Conservation (phyloP, 2,113 vertebrate species). For the Tachysurus fulvidraco region DNA sequence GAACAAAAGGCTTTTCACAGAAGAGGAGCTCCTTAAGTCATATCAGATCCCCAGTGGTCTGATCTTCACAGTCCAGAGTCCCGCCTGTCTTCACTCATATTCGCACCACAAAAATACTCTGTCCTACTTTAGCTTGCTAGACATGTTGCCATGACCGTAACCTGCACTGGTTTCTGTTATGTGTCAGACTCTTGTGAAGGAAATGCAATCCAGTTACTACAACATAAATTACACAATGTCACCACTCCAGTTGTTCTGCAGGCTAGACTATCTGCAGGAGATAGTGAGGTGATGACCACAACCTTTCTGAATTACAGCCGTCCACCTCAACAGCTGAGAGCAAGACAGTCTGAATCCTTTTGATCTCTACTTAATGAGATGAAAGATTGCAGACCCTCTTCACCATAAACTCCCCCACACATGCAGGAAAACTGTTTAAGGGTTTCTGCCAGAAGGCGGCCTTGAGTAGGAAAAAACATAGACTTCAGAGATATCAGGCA, state of each 20-base stretch:
- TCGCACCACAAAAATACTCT: slow-evolving; percentile 35
- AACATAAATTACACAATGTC: slow-evolving; percentile 29
- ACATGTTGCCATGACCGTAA: slow-evolving; percentile 31
- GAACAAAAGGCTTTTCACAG: slow-evolving; percentile 11
- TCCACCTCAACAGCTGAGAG: neutral
- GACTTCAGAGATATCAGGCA: neutral
- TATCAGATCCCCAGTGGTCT: slow-evolving; percentile 30
- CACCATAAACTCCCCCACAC: neutral
- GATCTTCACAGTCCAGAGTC: slow-evolving; percentile 26
- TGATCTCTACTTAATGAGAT: slow-evolving; percentile 25
- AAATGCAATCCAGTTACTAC: slow-evolving; percentile 29
- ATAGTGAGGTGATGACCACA: slow-evolving; percentile 21
- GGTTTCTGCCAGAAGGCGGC: slow-evolving; percentile 1
- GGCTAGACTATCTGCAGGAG: slow-evolving; percentile 29
- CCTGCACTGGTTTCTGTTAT: slow-evolving; percentile 24
- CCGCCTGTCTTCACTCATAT: slow-evolving; percentile 38
- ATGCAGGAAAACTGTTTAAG: slow-evolving; percentile 3
- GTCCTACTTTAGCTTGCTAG: slow-evolving; percentile 31
- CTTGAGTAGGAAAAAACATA: neutral
- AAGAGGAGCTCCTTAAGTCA: slow-evolving; percentile 33
- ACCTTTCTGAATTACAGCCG: slow-evolving; percentile 11
- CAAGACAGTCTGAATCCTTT: neutral
- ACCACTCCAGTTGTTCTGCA: slow-evolving; percentile 26
- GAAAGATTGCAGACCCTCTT: slow-evolving; percentile 20
- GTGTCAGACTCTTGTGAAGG: slow-evolving; percentile 1